Percentiles rank a stretch among this genome's conserved stretches.
phyloP scores from a whole-genome alignment of 2,888 invertebrate species.

The Hypolimnas misippus region DNA sequence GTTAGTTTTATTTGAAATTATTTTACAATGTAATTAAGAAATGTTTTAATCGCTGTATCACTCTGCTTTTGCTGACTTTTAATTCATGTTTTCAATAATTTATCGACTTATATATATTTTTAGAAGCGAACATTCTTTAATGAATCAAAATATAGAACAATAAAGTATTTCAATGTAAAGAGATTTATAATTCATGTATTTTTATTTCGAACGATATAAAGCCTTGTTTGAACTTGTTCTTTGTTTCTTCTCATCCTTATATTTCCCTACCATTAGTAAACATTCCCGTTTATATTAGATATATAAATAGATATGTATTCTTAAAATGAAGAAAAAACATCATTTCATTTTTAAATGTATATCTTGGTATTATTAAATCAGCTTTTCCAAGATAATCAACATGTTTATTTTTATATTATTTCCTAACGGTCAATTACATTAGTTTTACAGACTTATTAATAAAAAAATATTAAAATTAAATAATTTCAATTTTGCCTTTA shows the following conservation, averaged over 20 bases:
- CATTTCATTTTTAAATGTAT: no score
- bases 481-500: no score
- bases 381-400: no score
- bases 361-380: no score
- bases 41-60: slow-evolving; percentile 55
- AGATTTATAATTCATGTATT: slow-evolving; percentile 63
- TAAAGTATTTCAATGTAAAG: slow-evolving; percentile 68
- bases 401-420: no score
- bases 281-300: background rate
- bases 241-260: slow-evolving; percentile 46
- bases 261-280: background rate
- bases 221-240: slow-evolving; percentile 62
- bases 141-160: slow-evolving; percentile 69
- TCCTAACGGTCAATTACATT: no score
- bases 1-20: slow-evolving; percentile 64
- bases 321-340: no score
- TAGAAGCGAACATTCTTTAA: slow-evolving; percentile 40
- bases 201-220: slow-evolving; percentile 65
- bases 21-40: slow-evolving; percentile 59
- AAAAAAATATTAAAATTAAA: no score
- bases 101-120: slow-evolving; percentile 45
- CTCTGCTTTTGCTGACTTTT: slow-evolving; percentile 55
- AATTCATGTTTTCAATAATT: slow-evolving; percentile 49
- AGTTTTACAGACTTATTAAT: no score
- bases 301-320: no score